These are phyloP conservation scores for Chironomus riparius DNA, from an alignment of 2,888 invertebrate genomes.

Conservation along the genomic window DNA sequence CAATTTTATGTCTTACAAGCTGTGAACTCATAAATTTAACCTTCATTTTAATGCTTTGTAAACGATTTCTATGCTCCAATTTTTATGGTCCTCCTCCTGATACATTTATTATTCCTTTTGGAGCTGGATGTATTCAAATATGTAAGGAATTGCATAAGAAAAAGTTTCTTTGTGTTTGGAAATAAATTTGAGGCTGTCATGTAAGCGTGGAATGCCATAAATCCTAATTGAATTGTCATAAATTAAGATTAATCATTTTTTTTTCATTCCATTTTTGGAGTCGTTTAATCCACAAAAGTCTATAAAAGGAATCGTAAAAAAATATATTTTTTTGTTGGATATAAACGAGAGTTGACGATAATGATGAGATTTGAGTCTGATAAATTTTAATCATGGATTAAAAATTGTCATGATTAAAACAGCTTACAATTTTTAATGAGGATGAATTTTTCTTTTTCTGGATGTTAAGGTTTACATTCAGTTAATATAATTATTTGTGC, in stretches of 20 bases:
- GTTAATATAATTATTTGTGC: no score
- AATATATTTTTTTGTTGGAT: background rate
- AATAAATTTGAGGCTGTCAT: no score
- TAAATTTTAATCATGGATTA: no score
- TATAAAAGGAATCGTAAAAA: background rate
- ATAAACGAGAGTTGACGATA: no score
- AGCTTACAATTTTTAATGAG: no score
- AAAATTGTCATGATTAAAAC: no score
- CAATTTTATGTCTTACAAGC: background rate
- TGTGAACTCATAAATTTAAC: background rate
- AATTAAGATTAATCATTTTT: background rate
- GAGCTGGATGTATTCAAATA: background rate
- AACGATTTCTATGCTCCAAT: background rate
- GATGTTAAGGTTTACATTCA: no score
- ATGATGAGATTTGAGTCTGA: no score
- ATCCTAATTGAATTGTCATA: background rate
- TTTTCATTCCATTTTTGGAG: background rate
- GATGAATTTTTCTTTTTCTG: no score
- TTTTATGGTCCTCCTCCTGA: background rate
- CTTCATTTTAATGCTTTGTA: background rate
- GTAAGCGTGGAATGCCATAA: background rate
- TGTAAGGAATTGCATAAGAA: no score
- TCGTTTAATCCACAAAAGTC: background rate
- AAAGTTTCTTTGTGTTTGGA: no score
- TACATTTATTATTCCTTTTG: background rate